These are phyloP conservation scores for Calliopsis andreniformis DNA, from an alignment of 1,140 invertebrate genomes.

Conservation along the genomic window DNA sequence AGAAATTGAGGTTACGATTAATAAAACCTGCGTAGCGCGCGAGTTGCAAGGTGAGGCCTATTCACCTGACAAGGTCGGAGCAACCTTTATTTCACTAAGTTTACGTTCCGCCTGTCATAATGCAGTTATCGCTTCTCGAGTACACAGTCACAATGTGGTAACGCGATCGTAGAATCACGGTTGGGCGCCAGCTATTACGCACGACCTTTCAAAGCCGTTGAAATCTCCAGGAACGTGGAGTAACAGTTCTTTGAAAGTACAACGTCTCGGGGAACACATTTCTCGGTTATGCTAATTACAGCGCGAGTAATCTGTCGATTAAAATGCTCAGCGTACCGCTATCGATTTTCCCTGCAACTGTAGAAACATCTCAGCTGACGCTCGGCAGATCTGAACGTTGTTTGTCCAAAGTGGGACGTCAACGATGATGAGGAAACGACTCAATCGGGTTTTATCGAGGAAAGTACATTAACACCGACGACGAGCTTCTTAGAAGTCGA, in stretches of 20 bases:
- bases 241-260: constrained; percentile 30
- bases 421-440: too few species aligned
- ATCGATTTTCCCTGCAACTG: neutral
- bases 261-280: constrained; percentile 2
- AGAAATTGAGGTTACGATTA: constrained; percentile 48
- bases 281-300: constrained; percentile 34
- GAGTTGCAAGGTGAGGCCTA: constrained; percentile 9
- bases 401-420: neutral
- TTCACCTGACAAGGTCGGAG: constrained; percentile 18
- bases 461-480: constrained; percentile 1
- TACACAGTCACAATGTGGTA: neutral
- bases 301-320: constrained; percentile 10
- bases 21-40: constrained; percentile 3
- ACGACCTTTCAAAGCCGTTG: neutral
- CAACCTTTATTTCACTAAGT: neutral
- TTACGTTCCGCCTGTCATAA: neutral
- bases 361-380: neutral
- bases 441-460: neutral
- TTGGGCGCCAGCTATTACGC: neutral
- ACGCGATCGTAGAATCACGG: neutral
- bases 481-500: constrained; percentile 14
- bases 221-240: neutral
- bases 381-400: neutral
- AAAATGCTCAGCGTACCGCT: neutral
- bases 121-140: too few species aligned